Evolutionary conservation across 1,140 invertebrate species (phyloP).

Genomic region (Daktulosphaira vitifoliae): DNA sequence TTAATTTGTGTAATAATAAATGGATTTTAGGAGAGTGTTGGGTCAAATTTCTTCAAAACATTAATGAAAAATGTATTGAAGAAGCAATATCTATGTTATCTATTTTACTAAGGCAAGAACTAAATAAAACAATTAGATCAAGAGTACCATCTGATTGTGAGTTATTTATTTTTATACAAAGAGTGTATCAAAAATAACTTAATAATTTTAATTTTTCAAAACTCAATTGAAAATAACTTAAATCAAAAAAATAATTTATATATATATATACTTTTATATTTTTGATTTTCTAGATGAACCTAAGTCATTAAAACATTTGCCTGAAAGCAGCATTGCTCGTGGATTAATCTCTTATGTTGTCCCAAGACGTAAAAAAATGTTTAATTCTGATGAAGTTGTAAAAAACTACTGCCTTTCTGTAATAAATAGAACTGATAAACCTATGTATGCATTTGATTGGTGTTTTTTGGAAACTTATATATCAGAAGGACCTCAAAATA

Average conservation of each 20-base stretch:
- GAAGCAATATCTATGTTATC: constrained; percentile 15
- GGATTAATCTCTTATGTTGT: constrained; percentile 21
- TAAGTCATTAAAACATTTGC: constrained; percentile 17
- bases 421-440: constrained; percentile 13
- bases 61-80: constrained; percentile 1
- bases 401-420: constrained; percentile 10
- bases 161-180: background rate
- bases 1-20: no score
- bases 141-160: constrained; percentile 15
- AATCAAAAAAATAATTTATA: no score
- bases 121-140: constrained; percentile 6
- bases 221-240: no score
- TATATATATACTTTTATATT: no score
- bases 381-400: background rate
- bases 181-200: no score
- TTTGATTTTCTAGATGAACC: constrained; percentile 26
- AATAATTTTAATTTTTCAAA: no score
- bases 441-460: constrained; percentile 25
- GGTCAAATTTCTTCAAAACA: constrained; percentile 21
- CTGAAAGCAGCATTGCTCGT: constrained; percentile 3
- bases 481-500: background rate
- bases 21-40: constrained; percentile 23
- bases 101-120: background rate
- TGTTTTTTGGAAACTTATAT: constrained; percentile 8
- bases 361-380: constrained; percentile 17